Percentiles rank a stretch among this genome's conserved stretches.
These are phyloP conservation scores for Pandemis cinnamomeana DNA, from an alignment of 2,888 invertebrate genomes.

Conservation along the genomic window DNA sequence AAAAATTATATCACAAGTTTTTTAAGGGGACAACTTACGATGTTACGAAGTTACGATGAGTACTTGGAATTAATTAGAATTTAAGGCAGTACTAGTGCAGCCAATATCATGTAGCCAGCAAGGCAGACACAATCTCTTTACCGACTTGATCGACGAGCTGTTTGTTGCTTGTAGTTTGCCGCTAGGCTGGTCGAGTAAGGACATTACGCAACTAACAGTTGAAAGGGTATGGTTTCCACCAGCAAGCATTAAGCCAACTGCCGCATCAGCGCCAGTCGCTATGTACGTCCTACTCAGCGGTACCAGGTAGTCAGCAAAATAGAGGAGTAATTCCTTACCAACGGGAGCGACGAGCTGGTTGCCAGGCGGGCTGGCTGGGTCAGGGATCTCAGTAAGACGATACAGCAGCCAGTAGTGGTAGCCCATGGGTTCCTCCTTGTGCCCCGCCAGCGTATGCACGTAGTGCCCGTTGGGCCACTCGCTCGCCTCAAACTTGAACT, in stretches of 20 bases:
- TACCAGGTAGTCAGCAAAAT: slow-evolving; percentile 12
- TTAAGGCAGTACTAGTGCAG: too few species aligned
- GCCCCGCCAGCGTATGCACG: slow-evolving; percentile 93
- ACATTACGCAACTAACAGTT: background rate
- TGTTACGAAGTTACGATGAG: background rate
- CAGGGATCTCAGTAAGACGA: slow-evolving; percentile 91
- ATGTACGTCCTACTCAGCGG: background rate
- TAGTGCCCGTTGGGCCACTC: slow-evolving; percentile 97
- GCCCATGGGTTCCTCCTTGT: slow-evolving; percentile 91
- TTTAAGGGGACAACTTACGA: too few species aligned
- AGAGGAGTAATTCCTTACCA: slow-evolving; percentile 82
- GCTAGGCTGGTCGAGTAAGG: too few species aligned
- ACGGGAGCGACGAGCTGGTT: slow-evolving; percentile 95
- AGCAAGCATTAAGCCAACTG: too few species aligned
- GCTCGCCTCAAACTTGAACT: slow-evolving; percentile 90
- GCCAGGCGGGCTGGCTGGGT: slow-evolving; percentile 91
- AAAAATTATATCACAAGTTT: too few species aligned
- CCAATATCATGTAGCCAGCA: too few species aligned
- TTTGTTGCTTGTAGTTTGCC: too few species aligned
- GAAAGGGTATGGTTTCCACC: too few species aligned
- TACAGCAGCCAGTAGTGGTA: slow-evolving; percentile 96
- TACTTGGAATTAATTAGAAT: too few species aligned
- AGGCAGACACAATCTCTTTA: too few species aligned
- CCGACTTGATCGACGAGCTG: too few species aligned
- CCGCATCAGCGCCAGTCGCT: background rate